A percentile compares a stretch with the other conserved stretches of the same genome.
These are phyloP conservation scores for Apeira syringaria DNA, from an alignment of 2,888 invertebrate species.

Conservation along the genomic window DNA sequence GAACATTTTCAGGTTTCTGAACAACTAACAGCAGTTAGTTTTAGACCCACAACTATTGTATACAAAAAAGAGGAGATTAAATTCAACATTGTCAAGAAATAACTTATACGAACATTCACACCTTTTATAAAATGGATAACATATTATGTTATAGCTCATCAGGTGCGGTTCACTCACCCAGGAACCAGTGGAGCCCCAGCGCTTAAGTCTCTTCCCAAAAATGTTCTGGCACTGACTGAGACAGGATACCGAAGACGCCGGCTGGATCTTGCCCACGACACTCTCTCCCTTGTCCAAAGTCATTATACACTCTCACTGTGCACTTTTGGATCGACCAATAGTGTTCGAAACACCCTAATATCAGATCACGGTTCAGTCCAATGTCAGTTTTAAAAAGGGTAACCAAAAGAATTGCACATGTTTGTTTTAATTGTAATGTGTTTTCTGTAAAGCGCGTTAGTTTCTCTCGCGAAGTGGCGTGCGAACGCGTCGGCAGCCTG, in stretches of 20 bases:
- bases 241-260: slow-evolving; percentile 78
- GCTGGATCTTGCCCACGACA: slow-evolving; percentile 76
- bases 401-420: slow-evolving; percentile 20
- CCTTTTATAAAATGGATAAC: too few relatives aligned
- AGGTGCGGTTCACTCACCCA: slow-evolving; percentile 81
- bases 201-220: slow-evolving; percentile 86
- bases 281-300: slow-evolving; percentile 76
- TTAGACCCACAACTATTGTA: too few relatives aligned
- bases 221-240: slow-evolving; percentile 85
- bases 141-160: too few relatives aligned
- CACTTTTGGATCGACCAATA: slow-evolving; percentile 7
- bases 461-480: slow-evolving; percentile 41
- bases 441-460: slow-evolving; percentile 12
- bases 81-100: too few relatives aligned
- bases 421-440: slow-evolving; percentile 18
- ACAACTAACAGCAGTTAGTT: too few relatives aligned
- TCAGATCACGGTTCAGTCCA: not conserved
- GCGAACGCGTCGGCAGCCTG: slow-evolving; percentile 52
- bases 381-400: slow-evolving; percentile 2
- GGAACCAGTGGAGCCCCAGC: slow-evolving; percentile 90
- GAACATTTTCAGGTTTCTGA: too few relatives aligned
- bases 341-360: not conserved
- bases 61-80: too few relatives aligned
- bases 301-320: slow-evolving; percentile 60
- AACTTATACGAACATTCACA: too few relatives aligned